phyloP scores from a whole-genome alignment of 1,140 invertebrate species.

The Camponotus vicinus region DNA sequence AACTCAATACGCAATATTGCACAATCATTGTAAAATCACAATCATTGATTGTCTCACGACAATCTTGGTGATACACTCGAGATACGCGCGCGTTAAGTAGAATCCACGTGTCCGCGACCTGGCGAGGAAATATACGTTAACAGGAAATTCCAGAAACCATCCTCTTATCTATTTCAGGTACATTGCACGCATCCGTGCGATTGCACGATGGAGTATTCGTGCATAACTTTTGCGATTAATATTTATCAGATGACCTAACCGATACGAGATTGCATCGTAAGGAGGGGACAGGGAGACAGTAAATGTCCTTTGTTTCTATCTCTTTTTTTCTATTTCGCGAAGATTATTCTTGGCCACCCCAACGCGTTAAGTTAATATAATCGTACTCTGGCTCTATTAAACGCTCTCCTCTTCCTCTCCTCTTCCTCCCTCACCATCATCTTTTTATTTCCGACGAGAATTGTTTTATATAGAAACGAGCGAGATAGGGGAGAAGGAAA shows the following conservation, averaged over 20 bases:
- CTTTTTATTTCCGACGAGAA: slow-evolving; percentile 6
- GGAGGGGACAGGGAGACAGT: background rate
- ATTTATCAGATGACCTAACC: slow-evolving; percentile 49
- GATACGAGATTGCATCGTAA: background rate
- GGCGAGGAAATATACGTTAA: slow-evolving; percentile 44
- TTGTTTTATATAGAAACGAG: slow-evolving; percentile 9
- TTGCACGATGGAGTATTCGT: slow-evolving; percentile 3
- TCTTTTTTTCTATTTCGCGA: slow-evolving; percentile 3
- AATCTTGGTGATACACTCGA: background rate
- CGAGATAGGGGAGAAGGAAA: background rate
- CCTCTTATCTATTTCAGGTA: slow-evolving; percentile 67
- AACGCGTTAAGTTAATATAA: slow-evolving; percentile 49
- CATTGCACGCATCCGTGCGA: slow-evolving; percentile 58
- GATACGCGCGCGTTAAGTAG: slow-evolving; percentile 2
- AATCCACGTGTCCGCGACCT: background rate
- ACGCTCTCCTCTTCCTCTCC: background rate
- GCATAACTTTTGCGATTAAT: slow-evolving; percentile 23
- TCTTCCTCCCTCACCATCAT: background rate
- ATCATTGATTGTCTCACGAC: too few relatives aligned
- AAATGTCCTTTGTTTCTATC: background rate
- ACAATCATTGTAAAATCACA: background rate
- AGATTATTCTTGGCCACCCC: slow-evolving; percentile 35
- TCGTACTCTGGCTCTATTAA: slow-evolving; percentile 30
- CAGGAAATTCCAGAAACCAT: slow-evolving; percentile 58
- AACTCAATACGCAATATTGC: background rate